Conservation (phyloP, 1,140 invertebrate genomes). For the Eurosta solidaginis region DNA sequence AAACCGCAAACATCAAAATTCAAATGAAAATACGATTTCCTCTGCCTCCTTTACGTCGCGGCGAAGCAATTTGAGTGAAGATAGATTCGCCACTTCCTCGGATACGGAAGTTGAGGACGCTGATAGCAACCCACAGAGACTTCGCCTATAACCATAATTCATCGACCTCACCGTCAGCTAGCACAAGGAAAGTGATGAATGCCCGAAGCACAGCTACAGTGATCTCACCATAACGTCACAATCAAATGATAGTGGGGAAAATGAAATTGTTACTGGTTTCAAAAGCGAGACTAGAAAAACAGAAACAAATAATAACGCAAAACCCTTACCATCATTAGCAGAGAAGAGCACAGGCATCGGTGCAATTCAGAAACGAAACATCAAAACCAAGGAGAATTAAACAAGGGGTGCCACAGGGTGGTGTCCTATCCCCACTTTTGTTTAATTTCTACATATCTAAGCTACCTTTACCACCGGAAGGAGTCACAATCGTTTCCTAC, state of each 20-base stretch:
- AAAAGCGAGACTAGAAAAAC: no score
- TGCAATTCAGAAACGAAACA: no score
- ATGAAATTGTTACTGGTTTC: not conserved
- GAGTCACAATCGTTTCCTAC: no score
- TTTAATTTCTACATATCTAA: no score
- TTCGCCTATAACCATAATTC: not conserved
- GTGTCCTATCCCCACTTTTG: no score
- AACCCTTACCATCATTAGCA: not conserved
- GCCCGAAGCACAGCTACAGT: conserved; percentile 58
- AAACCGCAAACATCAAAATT: not conserved
- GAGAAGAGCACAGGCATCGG: not conserved
- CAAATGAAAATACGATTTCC: not conserved
- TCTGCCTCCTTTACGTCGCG: not conserved
- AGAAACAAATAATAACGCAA: not conserved
- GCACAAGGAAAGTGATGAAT: not conserved
- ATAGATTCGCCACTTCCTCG: conserved; percentile 31
- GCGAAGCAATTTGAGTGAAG: conserved; percentile 13
- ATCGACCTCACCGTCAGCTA: not conserved
- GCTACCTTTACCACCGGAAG: no score
- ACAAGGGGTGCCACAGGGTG: no score
- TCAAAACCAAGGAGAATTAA: no score
- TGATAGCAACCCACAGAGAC: not conserved
- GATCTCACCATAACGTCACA: conserved; percentile 62
- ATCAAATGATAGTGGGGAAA: conserved; percentile 32
- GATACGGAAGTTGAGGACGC: conserved; percentile 35